Evolutionary conservation across 2,797 vertebrate species (phyloP), one percentile per base, ranked within the genome.

Genomic region (Paratrypauchen microcephalus): DNA sequence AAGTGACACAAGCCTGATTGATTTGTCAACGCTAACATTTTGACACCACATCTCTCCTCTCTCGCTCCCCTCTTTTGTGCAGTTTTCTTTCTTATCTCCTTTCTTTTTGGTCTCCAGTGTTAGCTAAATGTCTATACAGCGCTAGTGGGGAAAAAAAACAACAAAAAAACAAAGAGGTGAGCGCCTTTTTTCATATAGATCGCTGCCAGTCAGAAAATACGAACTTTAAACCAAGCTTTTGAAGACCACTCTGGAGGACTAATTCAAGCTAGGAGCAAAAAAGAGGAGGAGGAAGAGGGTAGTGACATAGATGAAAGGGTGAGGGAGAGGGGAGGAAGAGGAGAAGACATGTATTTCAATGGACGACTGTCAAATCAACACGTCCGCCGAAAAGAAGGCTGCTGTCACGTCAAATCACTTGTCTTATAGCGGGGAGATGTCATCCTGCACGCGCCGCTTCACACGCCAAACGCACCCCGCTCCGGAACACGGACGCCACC

Each of bases 381-480:
- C 87, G 91, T 92, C 92, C 91, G 92, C 91, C 88, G 89, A 30
- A 89, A 45, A 87, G 92, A 92, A 86, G 87, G 88, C 90, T 89
- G 89, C 87, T 92, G 92, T 93, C 92, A 93, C 88, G 86, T 94
- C 90, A 92, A 89, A 93, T 92, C 89, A 84, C 87, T 88, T 86
- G 87, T 77, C 88, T 78, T 70, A 70, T 77, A 19, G 79, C 92
- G 90, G 84, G 84, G 55, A 57, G 55, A 90, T 86, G 88, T 89
- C 90, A 89, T 88, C 83, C 83, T 85, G 80, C 86, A 86, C 66
- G 86, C 88, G 75, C 86, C 72, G 82, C 88, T 90, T 87, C 87
- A 87, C 88, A 73, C 77, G 32, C 41, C 41, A 45, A 45, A 45
- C 41, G 41, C 41, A 41, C 39, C 39, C 39, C 11, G 39, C 9